These are phyloP conservation scores for Benthosema pterotum DNA, from an alignment of 2,797 vertebrate species.

Conservation along the genomic window DNA sequence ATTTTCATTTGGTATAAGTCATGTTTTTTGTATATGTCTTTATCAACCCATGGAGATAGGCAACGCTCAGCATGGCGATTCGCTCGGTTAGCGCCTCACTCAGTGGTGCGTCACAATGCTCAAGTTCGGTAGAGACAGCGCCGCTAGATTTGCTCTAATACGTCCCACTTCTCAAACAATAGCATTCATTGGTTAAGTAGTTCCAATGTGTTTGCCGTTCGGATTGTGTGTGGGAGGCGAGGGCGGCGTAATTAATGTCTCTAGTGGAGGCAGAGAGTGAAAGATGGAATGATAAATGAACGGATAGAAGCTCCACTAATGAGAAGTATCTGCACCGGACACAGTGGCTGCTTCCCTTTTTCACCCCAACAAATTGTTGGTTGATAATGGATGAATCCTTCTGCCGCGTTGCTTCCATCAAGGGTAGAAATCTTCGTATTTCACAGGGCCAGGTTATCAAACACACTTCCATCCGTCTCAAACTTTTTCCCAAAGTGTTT, in stretches of 20 bases:
- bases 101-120: too few relatives aligned
- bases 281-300: conserved; percentile 63
- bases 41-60: too few relatives aligned
- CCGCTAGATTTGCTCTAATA: too few relatives aligned
- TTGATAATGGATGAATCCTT: conserved; percentile 38
- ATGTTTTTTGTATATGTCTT: conserved; percentile 23
- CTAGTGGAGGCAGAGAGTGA: conserved; percentile 28
- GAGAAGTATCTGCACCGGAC: conserved; percentile 50
- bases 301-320: conserved; percentile 44
- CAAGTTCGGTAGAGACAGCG: too few relatives aligned
- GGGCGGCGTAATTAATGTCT: conserved; percentile 63
- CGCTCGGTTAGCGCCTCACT: too few relatives aligned
- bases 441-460: too few relatives aligned
- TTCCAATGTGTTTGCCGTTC: conserved; percentile 35
- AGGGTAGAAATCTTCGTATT: too few relatives aligned
- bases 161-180: too few relatives aligned
- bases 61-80: too few relatives aligned
- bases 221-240: conserved; percentile 60
- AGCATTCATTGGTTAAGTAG: conserved; percentile 58
- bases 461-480: too few relatives aligned
- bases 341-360: conserved; percentile 18
- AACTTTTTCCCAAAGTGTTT: too few relatives aligned
- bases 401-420: neutral
- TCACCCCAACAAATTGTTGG: conserved; percentile 42
- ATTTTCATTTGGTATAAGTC: too few relatives aligned